Evolutionary conservation across 2,888 invertebrate genomes (phyloP), one percentile per base, ranked within the genome.

Genomic region (Dione vanillae): DNA sequence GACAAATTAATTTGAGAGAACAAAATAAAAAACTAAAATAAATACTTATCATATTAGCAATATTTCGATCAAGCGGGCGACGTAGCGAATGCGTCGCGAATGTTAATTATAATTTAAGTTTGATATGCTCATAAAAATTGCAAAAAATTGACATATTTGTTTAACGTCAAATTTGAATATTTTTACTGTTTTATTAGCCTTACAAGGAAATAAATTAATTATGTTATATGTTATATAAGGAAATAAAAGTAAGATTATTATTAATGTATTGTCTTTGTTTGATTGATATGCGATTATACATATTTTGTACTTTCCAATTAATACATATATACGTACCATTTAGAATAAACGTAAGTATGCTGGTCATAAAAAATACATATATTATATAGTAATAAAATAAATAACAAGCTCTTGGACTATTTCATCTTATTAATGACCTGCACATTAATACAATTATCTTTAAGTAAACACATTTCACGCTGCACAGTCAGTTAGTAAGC

Each of bases 351-450:
- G 2, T 35, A 35, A 14, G 8, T 9, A 9, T n/a, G 35, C n/a
- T 35, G 9, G n/a, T 35, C 37, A 54, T 9, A n/a, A 6, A n/a
- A n/a, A 37, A 54, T 37, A 37, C 37, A 47, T 27, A 27, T 27
- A 5, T 27, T 27, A n/a, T 37, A 35, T 10, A 11, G 6, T n/a
- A 40, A 56, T 16, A 10, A 12, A 35, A 56, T 11, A 16, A 7
- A 11, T 16, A 11, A 16, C 56, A 11, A 56, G 59, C 74, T 77
- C 77, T 49, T 76, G 40, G 20, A 52, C 74, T 72, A 75, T 72
- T 56, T 66, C 67, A 69, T 71, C 49, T 69, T 52, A 71, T 56
- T 40, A 67, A 74, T 75, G 71, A 68, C 71, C 56, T 73, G 69
- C 71, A 74, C n/a, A 69, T 71, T 74, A 14, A 37, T 64, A 49